phyloP scores from a whole-genome alignment of 1,140 invertebrate species.

The Drosophila baimaii region DNA sequence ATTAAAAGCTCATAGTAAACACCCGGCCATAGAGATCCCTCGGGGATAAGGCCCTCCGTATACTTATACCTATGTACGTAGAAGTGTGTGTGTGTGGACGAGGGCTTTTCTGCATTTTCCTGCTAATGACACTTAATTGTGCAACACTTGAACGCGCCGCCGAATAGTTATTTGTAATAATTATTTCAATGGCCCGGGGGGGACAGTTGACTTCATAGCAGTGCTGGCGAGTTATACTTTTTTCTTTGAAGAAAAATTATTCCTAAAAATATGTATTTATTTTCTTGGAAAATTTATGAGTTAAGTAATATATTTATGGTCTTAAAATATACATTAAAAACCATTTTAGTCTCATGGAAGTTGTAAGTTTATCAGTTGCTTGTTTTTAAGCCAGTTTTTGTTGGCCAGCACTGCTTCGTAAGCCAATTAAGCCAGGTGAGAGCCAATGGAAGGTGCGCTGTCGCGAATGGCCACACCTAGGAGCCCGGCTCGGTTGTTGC shows the following conservation, averaged over 20 bases:
- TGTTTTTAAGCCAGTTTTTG: neutral
- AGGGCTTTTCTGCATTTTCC: conserved; percentile 41
- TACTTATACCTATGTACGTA: neutral
- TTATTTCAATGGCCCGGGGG: conserved; percentile 53
- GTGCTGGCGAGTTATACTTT: neutral
- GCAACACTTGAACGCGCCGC: conserved; percentile 46
- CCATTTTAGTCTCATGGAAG: too few relatives aligned
- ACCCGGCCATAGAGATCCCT: conserved; percentile 19
- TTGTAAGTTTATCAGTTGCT: neutral
- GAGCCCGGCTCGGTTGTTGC: conserved; percentile 60
- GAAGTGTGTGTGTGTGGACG: neutral
- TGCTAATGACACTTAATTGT: conserved; percentile 77
- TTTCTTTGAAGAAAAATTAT: too few relatives aligned
- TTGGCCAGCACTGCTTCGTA: conserved; percentile 24
- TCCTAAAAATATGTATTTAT: neutral
- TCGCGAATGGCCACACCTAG: conserved; percentile 58
- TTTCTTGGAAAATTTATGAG: neutral
- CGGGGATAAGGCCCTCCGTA: conserved; percentile 19
- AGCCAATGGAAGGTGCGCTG: conserved; percentile 2
- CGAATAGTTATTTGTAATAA: conserved; percentile 70
- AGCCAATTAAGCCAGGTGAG: conserved; percentile 66
- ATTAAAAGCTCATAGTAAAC: conserved; percentile 65
- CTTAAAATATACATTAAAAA: neutral
- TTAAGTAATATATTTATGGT: neutral
- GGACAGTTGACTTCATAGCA: conserved; percentile 18